phyloP scores from a whole-genome alignment of 2,888 invertebrate species.

The Buathra laborator region DNA sequence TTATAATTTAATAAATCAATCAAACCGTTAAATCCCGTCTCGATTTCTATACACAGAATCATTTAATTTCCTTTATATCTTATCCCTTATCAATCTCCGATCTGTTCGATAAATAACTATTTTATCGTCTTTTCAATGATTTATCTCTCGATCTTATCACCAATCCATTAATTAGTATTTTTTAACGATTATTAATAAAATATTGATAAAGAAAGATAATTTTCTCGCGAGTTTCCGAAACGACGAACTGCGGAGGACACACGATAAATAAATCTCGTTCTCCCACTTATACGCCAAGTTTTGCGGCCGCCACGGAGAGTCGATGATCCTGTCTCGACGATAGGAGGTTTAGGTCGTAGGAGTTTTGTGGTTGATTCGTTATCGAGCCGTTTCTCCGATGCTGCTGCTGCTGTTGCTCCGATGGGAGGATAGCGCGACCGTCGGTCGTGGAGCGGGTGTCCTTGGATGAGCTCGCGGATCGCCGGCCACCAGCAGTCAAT shows the following conservation, averaged over 20 bases:
- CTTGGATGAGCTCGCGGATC: conserved; percentile 84
- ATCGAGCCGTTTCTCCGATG: conserved; percentile 58
- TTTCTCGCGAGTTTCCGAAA: neutral
- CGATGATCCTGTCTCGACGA: conserved; percentile 51
- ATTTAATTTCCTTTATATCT: conserved; percentile 42
- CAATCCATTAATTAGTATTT: conserved; percentile 40
- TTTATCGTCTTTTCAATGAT: neutral
- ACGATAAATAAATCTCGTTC: conserved; percentile 42
- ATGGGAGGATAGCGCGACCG: conserved; percentile 68
- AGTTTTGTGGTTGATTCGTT: conserved; percentile 59
- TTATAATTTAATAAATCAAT: too few species aligned
- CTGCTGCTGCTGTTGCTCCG: conserved; percentile 39
- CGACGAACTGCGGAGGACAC: neutral
- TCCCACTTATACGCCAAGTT: conserved; percentile 9
- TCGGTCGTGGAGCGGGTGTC: conserved; percentile 81
- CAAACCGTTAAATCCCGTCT: too few species aligned
- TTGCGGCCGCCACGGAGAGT: conserved; percentile 11
- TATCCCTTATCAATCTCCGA: conserved; percentile 40
- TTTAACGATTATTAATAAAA: conserved; percentile 33
- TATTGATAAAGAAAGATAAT: neutral
- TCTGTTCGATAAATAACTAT: conserved; percentile 12
- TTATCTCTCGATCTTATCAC: conserved; percentile 42
- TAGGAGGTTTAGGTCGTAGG: conserved; percentile 55
- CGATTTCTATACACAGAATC: neutral
- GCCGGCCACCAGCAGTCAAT: conserved; percentile 84